Base-by-base conservation (phyloP, 2,797 vertebrate genomes). In the Dallia pectoralis region DNA sequence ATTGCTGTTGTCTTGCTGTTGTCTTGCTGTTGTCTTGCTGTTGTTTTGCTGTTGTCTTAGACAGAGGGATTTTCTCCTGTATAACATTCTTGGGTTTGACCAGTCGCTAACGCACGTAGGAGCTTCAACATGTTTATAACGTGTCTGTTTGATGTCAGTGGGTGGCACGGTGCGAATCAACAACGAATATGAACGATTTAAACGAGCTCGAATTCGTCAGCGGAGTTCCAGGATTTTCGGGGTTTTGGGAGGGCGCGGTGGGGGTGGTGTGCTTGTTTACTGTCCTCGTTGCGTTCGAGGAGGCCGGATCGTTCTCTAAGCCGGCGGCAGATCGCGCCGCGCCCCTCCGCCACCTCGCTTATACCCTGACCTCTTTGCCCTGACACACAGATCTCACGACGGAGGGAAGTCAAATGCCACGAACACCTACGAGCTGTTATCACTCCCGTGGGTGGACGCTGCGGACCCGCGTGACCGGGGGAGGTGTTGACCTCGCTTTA, bases 271-370 rank as follows among this genome's bases (percentile, higher is more conserved):
- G 89, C 90, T 92, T 93, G 91, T 93, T 93, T 93, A 91, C 91
- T 90, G 91, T 88, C 92, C 93, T 93, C 91, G 92, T 93, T 93
- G 92, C 93, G 92, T 93, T 91, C 91, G 87, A 87, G 85, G 86
- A 53, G 49, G 49, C 18, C 49, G 8, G 49, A 19, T 86, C 89
- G 87, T 90, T 91, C 91, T 81, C 80, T 83, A 81, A 83, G 82
- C 77, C 74, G 76, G 72, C 79, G 81, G 85, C 87, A 83, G 91
- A 91, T 91, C 89, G 89, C 87, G 85, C 84, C 75, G 75, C 80
- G 85, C 86, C 87, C 88, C 85, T 89, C 86, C 84, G 87, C 91
- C 89, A 7, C 6, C n/a, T n/a, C 51, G 4, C 61, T 18, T 12
- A 27, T 36, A 65, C 51, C 51, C 51, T 22, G n/a, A 56, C 30